Evolutionary conservation across 2,113 vertebrate genomes (phyloP).

Genomic region (Bombycilla garrulus): DNA sequence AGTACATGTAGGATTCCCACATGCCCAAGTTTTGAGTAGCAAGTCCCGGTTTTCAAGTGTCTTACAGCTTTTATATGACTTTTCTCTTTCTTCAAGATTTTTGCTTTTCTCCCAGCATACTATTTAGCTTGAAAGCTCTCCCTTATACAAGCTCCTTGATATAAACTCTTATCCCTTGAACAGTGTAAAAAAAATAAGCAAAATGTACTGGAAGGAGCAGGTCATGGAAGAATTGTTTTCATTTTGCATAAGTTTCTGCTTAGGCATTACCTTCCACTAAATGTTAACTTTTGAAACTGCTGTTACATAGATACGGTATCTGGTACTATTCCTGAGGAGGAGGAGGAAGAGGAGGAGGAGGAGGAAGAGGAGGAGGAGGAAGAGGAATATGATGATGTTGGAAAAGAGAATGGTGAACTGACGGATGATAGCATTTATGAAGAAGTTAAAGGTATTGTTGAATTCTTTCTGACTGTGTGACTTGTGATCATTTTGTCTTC

Average conservation of each 20-base stretch:
- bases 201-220: background rate
- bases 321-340: slow-evolving; percentile 82
- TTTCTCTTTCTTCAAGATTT: background rate
- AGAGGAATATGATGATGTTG: slow-evolving; percentile 86
- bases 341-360: slow-evolving; percentile 79
- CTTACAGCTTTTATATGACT: background rate
- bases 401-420: background rate
- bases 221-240: background rate
- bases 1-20: background rate
- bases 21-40: background rate
- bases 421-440: slow-evolving; percentile 88
- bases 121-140: background rate
- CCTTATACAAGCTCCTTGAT: background rate
- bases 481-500: background rate
- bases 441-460: slow-evolving; percentile 84
- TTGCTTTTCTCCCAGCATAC: background rate
- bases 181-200: background rate
- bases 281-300: background rate
- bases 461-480: background rate
- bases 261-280: background rate
- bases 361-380: slow-evolving; percentile 82
- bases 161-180: background rate
- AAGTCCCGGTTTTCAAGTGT: background rate
- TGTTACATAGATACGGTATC: slow-evolving; percentile 74
- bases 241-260: background rate